Evolutionary conservation across 2,888 invertebrate genomes (phyloP).

Genomic region (Amaurobius ferox): DNA sequence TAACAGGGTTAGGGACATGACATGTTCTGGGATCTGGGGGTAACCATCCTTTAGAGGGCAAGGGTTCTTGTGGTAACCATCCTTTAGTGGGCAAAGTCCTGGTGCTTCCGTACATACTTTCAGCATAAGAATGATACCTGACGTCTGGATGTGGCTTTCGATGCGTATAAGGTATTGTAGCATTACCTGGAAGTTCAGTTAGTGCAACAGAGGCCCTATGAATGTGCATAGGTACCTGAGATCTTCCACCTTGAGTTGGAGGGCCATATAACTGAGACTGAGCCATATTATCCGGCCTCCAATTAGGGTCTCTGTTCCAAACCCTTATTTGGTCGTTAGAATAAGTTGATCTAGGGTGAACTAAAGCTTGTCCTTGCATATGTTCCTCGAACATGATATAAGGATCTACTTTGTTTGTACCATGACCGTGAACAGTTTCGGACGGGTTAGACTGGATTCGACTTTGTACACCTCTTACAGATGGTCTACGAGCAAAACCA

Average conservation of each 20-base stretch:
- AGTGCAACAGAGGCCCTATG: constrained; percentile 65
- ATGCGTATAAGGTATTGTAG: constrained; percentile 61
- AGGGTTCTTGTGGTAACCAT: constrained; percentile 37
- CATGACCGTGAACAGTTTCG: constrained; percentile 35
- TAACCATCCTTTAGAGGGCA: constrained; percentile 50
- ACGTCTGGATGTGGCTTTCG: constrained; percentile 50
- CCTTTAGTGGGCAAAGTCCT: constrained; percentile 54
- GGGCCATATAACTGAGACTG: constrained; percentile 24
- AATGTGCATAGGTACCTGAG: constrained; percentile 44
- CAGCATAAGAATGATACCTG: constrained; percentile 67
- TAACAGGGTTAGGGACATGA: constrained; percentile 23
- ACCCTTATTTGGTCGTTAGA: constrained; percentile 28
- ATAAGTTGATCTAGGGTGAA: constrained; percentile 14
- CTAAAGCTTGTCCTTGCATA: constrained; percentile 22
- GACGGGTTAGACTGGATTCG: constrained; percentile 60
- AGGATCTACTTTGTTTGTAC: constrained; percentile 20
- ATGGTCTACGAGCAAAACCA: constrained; percentile 74
- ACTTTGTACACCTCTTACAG: constrained; percentile 74
- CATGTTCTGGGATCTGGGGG: constrained; percentile 42
- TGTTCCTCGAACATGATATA: constrained; percentile 29
- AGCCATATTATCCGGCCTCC: constrained; percentile 25
- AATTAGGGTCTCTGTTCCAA: constrained; percentile 50
- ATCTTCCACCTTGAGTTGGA: constrained; percentile 9
- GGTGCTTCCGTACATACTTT: constrained; percentile 64
- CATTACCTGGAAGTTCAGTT: constrained; percentile 54